Percentiles rank a stretch among this genome's conserved stretches.
These are phyloP conservation scores for Synaphobranchus kaupii DNA, from an alignment of 2,797 vertebrate species.

Conservation along the genomic window DNA sequence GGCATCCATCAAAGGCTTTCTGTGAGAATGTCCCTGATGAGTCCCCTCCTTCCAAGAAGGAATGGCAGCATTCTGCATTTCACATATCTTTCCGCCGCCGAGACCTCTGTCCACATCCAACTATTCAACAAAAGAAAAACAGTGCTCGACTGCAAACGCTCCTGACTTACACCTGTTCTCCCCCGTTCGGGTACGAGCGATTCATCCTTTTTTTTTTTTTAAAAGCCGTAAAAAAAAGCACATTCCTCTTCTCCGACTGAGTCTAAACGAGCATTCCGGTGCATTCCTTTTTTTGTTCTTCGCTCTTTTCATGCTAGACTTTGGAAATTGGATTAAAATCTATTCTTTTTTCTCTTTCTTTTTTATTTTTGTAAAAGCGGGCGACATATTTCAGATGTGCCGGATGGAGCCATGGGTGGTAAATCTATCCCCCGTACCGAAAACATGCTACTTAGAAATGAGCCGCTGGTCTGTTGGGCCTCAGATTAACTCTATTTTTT, in stretches of 20 bases:
- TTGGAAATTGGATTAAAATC: conserved; percentile 69
- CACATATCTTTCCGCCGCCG: not conserved
- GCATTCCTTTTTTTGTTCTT: conserved; percentile 4
- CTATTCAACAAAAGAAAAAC: not conserved
- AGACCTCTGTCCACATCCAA: conserved; percentile 49
- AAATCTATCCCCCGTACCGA: conserved; percentile 56
- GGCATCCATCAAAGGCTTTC: conserved; percentile 69
- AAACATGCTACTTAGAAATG: conserved; percentile 47
- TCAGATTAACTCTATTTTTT: conserved; percentile 63
- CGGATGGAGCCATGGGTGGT: conserved; percentile 71
- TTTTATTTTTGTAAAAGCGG: conserved; percentile 41
- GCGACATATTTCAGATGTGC: conserved; percentile 58
- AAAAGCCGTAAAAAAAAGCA: not conserved
- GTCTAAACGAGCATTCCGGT: conserved; percentile 3
- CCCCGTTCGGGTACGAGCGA: conserved; percentile 29
- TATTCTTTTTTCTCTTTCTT: conserved; percentile 35
- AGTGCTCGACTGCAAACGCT: not conserved
- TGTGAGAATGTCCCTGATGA: conserved; percentile 60
- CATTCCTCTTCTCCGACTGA: conserved; percentile 21
- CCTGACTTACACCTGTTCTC: conserved; percentile 13
- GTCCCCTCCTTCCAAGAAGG: conserved; percentile 62
- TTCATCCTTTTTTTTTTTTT: too few relatives aligned
- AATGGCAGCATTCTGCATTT: conserved; percentile 50
- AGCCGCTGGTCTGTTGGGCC: conserved; percentile 51
- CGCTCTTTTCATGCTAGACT: conserved; percentile 50